These are phyloP conservation scores for Diaperis boleti DNA, from an alignment of 2,888 invertebrate species.

Conservation along the genomic window DNA sequence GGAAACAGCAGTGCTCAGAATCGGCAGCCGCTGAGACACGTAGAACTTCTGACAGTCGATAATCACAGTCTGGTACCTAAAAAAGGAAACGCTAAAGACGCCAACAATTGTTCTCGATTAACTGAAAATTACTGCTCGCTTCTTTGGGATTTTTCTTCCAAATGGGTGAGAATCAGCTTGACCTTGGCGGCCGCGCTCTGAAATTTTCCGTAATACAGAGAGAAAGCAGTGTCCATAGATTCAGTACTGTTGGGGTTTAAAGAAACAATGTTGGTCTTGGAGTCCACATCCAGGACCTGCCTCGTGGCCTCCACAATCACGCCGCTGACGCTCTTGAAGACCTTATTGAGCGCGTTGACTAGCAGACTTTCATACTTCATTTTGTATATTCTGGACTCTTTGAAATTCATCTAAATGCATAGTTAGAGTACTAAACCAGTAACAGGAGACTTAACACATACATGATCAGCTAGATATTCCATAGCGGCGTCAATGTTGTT, in stretches of 20 bases:
- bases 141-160: slow-evolving; percentile 81
- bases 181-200: slow-evolving; percentile 91
- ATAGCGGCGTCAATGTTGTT: slow-evolving; percentile 89
- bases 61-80: slow-evolving; percentile 75
- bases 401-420: slow-evolving; percentile 77
- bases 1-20: slow-evolving; percentile 79
- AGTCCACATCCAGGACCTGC: slow-evolving; percentile 71
- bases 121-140: slow-evolving; percentile 76
- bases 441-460: slow-evolving; percentile 67
- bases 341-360: slow-evolving; percentile 81
- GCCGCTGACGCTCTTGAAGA: slow-evolving; percentile 83
- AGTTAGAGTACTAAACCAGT: no score
- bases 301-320: slow-evolving; percentile 84
- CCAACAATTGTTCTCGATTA: no score
- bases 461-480: slow-evolving; percentile 82
- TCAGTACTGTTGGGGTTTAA: slow-evolving; percentile 58
- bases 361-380: slow-evolving; percentile 89
- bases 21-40: slow-evolving; percentile 75
- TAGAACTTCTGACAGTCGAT: slow-evolving; percentile 87
- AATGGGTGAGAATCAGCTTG: slow-evolving; percentile 82
- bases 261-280: slow-evolving; percentile 53
- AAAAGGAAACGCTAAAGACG: no score
- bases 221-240: slow-evolving; percentile 77
- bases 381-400: slow-evolving; percentile 85
- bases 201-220: slow-evolving; percentile 94